Evolutionary conservation across 2,113 vertebrate species (phyloP), one percentile per base, ranked within the genome.

Genomic region (Ornithorhynchus anatinus): DNA sequence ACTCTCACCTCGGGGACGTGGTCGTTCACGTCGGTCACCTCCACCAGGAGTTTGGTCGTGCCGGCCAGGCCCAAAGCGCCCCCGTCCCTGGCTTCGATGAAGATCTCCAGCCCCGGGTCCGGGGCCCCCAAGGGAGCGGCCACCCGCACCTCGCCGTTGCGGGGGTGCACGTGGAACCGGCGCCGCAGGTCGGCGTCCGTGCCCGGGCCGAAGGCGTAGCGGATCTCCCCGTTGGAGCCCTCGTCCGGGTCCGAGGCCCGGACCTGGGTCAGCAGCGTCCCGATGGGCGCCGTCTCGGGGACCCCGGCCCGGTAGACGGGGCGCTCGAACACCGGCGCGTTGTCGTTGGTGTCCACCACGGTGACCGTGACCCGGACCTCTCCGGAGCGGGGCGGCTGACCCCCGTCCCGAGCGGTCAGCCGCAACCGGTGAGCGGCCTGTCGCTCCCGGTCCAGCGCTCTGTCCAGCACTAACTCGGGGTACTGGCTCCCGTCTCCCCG

Each of bases 301-400:
- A 94, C 54, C 12, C 64, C 89, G 0, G 86, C 83, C 76, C 84
- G 80, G 67, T 94, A 95, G 36, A 94, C 56, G 0, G 91, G 79
- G n/a, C 63, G 89, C 29, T 91, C 88, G 73, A 94, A 94, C 13
- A 83, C 88, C 12, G 95, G 95, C 23, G 91, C 92, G 43, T 95
- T 97, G 78, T 96, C 94, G 51, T 98, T 98, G 25, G 93, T 93
- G 56, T 98, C 96, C 83, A 96, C 86, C 64, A 98, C 92, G 15
- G 79, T 62, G 72, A 94, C 63, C 57, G 89, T 45, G 39, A 94
- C 72, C 0, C 72, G 84, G n/a, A 88, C 63, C 1, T 90, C 84
- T 23, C 89, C 72, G 0, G 89, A 92, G 68, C 80, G 86, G 48
- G 63, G 75, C 6, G 92, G 92, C 29, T 61, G 47, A 40, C 92